phyloP scores from a whole-genome alignment of 2,797 vertebrate genomes.

The Glossophaga mutica region DNA sequence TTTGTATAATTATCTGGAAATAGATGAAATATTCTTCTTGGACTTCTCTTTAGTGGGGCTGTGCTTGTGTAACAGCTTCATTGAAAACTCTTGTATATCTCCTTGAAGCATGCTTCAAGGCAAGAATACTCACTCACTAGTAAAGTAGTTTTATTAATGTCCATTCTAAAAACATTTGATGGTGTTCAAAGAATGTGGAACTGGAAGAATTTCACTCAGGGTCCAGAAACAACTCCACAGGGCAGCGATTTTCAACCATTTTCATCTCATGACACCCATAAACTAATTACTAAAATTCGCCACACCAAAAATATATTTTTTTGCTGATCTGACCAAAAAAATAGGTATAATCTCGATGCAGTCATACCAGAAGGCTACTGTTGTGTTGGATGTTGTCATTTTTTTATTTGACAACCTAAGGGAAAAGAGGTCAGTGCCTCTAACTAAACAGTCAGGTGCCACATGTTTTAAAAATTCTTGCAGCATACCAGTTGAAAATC shows the following conservation, averaged over 20 bases:
- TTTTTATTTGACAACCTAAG: background rate
- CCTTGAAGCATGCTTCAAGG: background rate
- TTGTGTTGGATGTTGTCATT: background rate
- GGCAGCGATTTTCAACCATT: background rate
- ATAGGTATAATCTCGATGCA: background rate
- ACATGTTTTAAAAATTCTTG: background rate
- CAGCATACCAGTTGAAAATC: background rate
- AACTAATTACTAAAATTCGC: background rate
- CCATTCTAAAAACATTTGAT: slow-evolving; percentile 6
- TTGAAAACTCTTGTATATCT: background rate
- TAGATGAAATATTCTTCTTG: background rate
- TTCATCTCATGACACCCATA: background rate
- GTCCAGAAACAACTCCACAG: background rate
- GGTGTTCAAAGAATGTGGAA: background rate
- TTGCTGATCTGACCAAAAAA: background rate
- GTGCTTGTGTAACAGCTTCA: background rate
- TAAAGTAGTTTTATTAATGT: background rate
- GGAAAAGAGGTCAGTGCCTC: background rate
- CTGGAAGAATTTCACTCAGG: background rate
- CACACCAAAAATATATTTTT: background rate
- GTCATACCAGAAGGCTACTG: background rate
- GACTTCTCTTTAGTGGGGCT: background rate
- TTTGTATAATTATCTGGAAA: background rate
- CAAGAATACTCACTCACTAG: background rate
- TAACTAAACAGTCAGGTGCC: background rate